phyloP scores from a whole-genome alignment of 2,888 invertebrate species.

The Eueremaeus valkanovi region DNA sequence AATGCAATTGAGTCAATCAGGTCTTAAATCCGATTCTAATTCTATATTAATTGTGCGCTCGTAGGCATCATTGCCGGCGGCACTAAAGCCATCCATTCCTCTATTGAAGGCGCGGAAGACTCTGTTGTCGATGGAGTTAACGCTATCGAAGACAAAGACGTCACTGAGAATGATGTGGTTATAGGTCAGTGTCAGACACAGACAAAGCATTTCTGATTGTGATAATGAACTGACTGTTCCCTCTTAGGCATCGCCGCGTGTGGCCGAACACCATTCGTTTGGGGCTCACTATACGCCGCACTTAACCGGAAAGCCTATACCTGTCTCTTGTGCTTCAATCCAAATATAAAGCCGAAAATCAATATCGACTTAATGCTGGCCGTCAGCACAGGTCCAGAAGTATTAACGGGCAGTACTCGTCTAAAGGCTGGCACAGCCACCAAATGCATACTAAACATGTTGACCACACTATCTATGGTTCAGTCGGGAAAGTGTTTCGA shows the following conservation, averaged over 20 bases:
- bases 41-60: neutral
- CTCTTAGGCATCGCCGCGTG: conserved; percentile 44
- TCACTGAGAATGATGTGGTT: conserved; percentile 41
- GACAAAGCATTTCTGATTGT: neutral
- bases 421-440: conserved; percentile 54
- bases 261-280: conserved; percentile 46
- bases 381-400: conserved; percentile 49
- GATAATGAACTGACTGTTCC: neutral
- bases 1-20: neutral
- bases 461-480: conserved; percentile 46
- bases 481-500: conserved; percentile 44
- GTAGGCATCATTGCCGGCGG: conserved; percentile 44
- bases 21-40: neutral
- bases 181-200: no score
- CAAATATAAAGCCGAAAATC: conserved; percentile 29
- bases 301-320: conserved; percentile 36
- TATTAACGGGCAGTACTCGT: conserved; percentile 53
- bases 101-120: conserved; percentile 44
- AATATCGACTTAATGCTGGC: conserved; percentile 39
- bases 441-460: conserved; percentile 49
- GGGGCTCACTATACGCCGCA: conserved; percentile 43
- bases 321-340: conserved; percentile 41
- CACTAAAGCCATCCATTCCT: conserved; percentile 37
- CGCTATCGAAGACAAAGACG: conserved; percentile 36
- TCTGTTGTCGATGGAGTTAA: conserved; percentile 39